Evolutionary conservation across 2,888 invertebrate species (phyloP), one percentile per base, ranked within the genome.

Genomic region (Nudaria mundana): DNA sequence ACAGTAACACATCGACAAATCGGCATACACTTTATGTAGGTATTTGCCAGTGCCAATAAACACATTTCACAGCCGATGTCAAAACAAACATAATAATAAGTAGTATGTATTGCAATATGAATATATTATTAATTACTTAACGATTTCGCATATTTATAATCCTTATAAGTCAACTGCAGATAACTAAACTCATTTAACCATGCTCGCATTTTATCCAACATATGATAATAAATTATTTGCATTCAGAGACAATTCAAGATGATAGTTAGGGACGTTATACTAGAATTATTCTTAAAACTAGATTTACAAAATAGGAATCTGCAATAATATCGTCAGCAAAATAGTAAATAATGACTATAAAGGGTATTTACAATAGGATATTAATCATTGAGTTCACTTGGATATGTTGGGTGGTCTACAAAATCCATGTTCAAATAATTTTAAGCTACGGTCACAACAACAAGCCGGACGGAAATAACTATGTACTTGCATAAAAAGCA

Each of bases 291-390:
- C 84, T 84, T 85, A 84, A 44, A 78, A 60, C 78, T 84, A 85
- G 54, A 62, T 75, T 52, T 79, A 83, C 65, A 83, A 83, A 81
- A 81, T 78, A 87, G 86, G 87, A 87, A 87, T 87, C 87, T 87
- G 87, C 87, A 87, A 87, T 86, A 79, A 76, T 73, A 68, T 44
- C 62, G 54, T 61, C 38, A 47, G 47, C 34, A 41, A 38, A 23
- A 49, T 49, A 49, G 53, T 48, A 48, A 49, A 50, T 28, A 30
- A 40, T 40, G 47, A 44, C 41, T 54, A 52, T 37, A 44, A 22
- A 36, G 24, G 30, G 52, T 48, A 43, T 44, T 48, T 43, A 59
- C 46, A 45, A 41, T 48, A 39, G 38, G 24, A 45, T 46, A 54
- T 20, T 48, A 14, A 24, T 32, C 35, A 34, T 40, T 47, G 37